These are phyloP conservation scores for Heliconius congener DNA, from an alignment of 1,140 invertebrate species.

Conservation along the genomic window DNA sequence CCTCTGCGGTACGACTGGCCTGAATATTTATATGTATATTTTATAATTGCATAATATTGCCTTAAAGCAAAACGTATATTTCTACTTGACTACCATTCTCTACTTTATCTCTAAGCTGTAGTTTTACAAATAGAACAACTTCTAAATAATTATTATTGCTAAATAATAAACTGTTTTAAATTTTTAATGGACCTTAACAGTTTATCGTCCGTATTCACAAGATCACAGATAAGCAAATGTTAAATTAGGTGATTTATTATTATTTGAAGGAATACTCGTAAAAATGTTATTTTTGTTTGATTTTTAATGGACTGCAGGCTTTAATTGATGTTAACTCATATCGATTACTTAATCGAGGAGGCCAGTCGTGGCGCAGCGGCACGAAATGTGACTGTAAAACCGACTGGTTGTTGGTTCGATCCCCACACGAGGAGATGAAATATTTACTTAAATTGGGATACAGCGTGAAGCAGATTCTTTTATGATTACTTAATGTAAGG, in stretches of 20 bases:
- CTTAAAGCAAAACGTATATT: neutral
- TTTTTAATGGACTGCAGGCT: neutral
- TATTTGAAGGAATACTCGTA: neutral
- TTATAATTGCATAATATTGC: no score
- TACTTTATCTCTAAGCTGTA: neutral
- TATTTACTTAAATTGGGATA: no score
- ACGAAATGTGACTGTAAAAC: no score
- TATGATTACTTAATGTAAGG: neutral
- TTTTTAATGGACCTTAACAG: neutral
- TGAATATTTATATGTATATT: no score
- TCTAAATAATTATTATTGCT: neutral
- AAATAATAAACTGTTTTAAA: neutral
- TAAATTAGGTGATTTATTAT: slow-evolving; percentile 1
- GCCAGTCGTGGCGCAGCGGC: no score
- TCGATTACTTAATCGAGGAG: neutral
- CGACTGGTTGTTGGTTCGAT: no score
- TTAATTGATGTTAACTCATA: neutral
- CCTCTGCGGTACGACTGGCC: no score
- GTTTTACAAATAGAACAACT: neutral
- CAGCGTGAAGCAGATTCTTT: no score
- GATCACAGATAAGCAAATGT: slow-evolving; percentile 8
- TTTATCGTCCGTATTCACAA: neutral
- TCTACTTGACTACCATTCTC: neutral
- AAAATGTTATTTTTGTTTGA: slow-evolving; percentile 1
- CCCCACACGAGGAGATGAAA: no score